Conservation (phyloP, 2,888 invertebrate species). For the Acronicta alni region DNA sequence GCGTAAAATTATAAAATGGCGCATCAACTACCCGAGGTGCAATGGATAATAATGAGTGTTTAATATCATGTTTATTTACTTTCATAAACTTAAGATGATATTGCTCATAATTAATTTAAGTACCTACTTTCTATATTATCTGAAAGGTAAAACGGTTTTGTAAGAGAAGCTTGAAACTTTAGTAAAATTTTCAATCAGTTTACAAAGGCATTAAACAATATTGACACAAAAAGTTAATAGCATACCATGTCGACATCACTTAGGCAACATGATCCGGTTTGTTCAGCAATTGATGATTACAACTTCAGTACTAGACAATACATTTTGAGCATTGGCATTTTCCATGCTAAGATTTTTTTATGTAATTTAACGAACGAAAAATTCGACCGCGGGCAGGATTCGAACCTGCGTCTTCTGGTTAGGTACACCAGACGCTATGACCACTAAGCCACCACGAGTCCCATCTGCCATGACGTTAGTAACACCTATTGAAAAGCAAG, state of each 20-base stretch:
- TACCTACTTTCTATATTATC: conserved; percentile 35
- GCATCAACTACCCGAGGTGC: conserved; percentile 3
- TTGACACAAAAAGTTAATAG: conserved; percentile 36
- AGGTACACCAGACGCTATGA: too few species aligned
- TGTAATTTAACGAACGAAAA: too few species aligned
- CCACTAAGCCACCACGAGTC: too few species aligned
- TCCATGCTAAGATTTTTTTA: too few species aligned
- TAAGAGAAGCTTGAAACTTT: conserved; percentile 21
- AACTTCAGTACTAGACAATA: neutral
- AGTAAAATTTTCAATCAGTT: conserved; percentile 33
- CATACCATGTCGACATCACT: conserved; percentile 21
- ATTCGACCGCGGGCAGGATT: too few species aligned
- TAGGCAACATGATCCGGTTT: conserved; percentile 15
- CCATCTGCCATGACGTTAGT: too few species aligned
- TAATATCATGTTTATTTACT: neutral
- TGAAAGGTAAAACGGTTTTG: conserved; percentile 29
- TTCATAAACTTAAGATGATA: conserved; percentile 14
- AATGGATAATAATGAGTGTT: conserved; percentile 3
- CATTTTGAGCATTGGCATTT: conserved; percentile 4
- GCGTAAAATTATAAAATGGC: neutral
- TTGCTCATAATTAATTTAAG: conserved; percentile 36
- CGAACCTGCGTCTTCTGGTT: too few species aligned
- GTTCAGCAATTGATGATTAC: conserved; percentile 8
- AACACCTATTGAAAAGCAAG: too few species aligned
- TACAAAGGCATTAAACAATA: conserved; percentile 30